Evolutionary conservation across 2,797 vertebrate genomes (phyloP), one percentile per base, ranked within the genome.

Genomic region (Falco concolor): DNA sequence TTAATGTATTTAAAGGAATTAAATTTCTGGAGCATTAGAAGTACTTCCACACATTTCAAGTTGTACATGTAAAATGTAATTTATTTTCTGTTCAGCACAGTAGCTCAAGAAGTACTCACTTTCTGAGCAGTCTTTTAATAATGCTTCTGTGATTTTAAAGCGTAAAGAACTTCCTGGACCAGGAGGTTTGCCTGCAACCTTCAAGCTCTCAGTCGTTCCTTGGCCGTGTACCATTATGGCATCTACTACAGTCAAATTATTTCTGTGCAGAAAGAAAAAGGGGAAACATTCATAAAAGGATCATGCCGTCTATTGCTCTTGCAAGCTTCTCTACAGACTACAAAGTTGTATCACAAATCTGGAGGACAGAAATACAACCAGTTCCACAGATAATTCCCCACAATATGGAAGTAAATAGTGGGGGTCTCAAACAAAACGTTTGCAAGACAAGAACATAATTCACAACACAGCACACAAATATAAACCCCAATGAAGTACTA

Each of bases 161-260:
- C 99, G 98, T 90, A 99, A 98, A 18, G 98, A 99, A 96, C 98
- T 99, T 91, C 98, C 98, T 44, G 98, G 98, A 50, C 99, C 99
- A 1, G 99, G 99, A 90, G 98, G 96, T 95, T 99, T 99, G 93
- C 99, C 99, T 38, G 98, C 99, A 27, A 99, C 98, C 88, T 98
- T 99, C 93, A 99, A 95, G 97, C 98, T 99, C 97, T 99, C 99
- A 0, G 98, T 99, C 2, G 99, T 98, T 56, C 99, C 99, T 95
- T 99, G 98, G 60, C 99, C 99, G 73, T 99, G 98, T 59, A 99
- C 98, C 84, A 99, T 76, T 94, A 99, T 97, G 27, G 98, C 97
- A 96, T 99, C 99, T 79, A 99, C 97, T 94, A 99, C 98, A 1
- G 99, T 99, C 96, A 99, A 97, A 97, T 99, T 99, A 97, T 99